phyloP scores from a whole-genome alignment of 2,797 vertebrate genomes.

The Anisognathus igniventris region DNA sequence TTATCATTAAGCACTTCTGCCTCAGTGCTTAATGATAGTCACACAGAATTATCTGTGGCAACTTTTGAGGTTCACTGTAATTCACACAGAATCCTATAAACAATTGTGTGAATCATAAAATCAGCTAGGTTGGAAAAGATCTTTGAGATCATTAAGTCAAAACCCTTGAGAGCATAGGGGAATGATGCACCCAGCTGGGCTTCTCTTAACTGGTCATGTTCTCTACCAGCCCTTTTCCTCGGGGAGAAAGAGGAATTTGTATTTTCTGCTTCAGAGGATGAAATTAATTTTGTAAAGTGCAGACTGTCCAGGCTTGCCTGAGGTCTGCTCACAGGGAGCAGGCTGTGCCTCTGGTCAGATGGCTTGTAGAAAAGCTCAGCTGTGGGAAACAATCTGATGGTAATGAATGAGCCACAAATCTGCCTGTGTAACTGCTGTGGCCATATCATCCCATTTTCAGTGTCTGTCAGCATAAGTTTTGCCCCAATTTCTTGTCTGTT shows the following conservation, averaged over 20 bases:
- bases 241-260: neutral
- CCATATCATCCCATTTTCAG: neutral
- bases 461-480: neutral
- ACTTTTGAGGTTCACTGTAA: neutral
- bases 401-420: neutral
- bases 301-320: neutral
- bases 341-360: neutral
- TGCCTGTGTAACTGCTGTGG: neutral
- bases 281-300: neutral
- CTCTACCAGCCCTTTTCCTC: neutral
- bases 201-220: neutral
- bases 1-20: neutral
- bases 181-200: neutral
- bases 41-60: neutral
- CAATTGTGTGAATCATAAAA: neutral
- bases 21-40: neutral
- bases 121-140: neutral
- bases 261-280: neutral
- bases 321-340: neutral
- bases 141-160: neutral
- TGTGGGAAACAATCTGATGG: neutral
- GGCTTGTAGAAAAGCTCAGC: neutral
- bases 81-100: neutral
- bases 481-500: neutral
- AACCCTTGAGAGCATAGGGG: neutral